Base-by-base conservation (phyloP, 2,113 vertebrate genomes). In the Tinamus guttatus region DNA sequence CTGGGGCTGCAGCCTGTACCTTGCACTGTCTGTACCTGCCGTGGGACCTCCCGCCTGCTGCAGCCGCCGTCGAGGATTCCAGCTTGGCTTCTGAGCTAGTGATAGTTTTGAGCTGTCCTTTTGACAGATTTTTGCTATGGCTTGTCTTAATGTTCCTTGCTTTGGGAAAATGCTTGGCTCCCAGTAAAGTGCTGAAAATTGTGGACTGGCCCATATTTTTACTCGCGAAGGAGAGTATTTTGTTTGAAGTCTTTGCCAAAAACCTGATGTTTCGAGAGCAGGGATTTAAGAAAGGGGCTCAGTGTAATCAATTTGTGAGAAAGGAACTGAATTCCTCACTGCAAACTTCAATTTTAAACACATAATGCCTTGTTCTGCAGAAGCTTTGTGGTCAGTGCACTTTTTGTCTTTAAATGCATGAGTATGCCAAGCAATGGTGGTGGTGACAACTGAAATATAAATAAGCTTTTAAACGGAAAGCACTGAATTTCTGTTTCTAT, bases 371-470 rank as follows among this genome's bases (percentile, higher is more conserved):
- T 69, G 22, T 45, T 63, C 71, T 80, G 22, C 49, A 74, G 68
- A 30, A 77, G 45, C 68, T 36, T 2, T 43, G 74, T 67, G 16
- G 15, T 54, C 70, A 59, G 27, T 8, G n/a, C 47, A n/a, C 43
- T 9, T 89, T 70, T 49, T 32, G 64, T 8, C 38, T 41, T 30
- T 71, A 47, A 68, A 89, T 89, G 62, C 32, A 70, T 41, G 15
- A 32, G 30, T 75, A 92, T 64, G 54, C 77, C 3, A 12, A 76
- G 51, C 32, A 68, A 70, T 20, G 38, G 5, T 38, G 70, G 62
- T 20, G 17, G 70, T 89, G 89, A 63, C 56, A 90, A n/a, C 52
- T 52, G 52, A 75, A 81, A 45, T 62, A n/a, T 38, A 81, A 81
- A 13, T n/a, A 43, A 36, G 17, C 34, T 40, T 47, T 78, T 71